Conservation (phyloP, 2,888 invertebrate species). For the Seira ritae region DNA sequence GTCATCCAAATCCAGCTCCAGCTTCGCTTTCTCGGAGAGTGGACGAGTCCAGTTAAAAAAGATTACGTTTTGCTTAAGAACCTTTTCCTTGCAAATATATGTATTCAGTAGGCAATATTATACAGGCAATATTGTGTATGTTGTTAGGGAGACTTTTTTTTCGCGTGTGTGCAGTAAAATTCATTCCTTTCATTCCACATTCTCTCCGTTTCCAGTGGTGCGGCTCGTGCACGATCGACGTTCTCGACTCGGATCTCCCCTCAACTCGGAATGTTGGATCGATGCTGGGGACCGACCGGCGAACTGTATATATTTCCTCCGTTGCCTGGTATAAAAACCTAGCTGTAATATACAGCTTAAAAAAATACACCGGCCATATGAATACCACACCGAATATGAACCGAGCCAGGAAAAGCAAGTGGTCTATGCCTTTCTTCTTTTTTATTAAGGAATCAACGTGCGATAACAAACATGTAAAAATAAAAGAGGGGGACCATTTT, state of each 20-base stretch:
- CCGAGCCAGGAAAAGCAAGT: conserved; percentile 40
- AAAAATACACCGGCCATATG: conserved; percentile 52
- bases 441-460: conserved; percentile 37
- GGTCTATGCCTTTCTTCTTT: conserved; percentile 10
- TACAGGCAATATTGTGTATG: conserved; percentile 7
- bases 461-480: neutral
- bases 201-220: conserved; percentile 27
- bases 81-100: no score
- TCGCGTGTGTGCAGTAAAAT: conserved; percentile 59
- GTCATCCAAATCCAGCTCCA: neutral
- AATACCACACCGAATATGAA: conserved; percentile 18
- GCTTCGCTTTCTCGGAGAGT: neutral
- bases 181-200: conserved; percentile 20
- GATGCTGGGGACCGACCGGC: conserved; percentile 61
- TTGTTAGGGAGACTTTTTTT: conserved; percentile 9
- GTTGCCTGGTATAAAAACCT: neutral
- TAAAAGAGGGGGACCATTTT: conserved; percentile 31
- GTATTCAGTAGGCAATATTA: neutral
- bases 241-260: conserved; percentile 46
- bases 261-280: conserved; percentile 46
- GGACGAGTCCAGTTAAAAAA: neutral
- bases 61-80: no score
- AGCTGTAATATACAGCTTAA: neutral
- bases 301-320: neutral
- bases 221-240: conserved; percentile 45